These are phyloP conservation scores for Silurus asotus DNA, from an alignment of 2,113 vertebrate genomes.

Conservation along the genomic window DNA sequence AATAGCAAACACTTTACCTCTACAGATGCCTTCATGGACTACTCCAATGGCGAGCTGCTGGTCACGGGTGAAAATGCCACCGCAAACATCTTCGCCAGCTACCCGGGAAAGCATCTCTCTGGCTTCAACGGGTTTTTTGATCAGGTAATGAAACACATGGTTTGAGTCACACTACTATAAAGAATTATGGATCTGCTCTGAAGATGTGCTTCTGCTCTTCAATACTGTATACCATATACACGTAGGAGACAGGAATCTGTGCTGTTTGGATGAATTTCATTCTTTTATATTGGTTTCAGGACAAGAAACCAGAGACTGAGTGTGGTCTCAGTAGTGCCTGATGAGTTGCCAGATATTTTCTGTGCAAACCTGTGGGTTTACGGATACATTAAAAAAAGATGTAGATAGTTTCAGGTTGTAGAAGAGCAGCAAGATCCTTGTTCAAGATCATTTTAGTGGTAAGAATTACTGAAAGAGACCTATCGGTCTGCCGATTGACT, in stretches of 20 bases:
- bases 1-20: slow-evolving; percentile 40
- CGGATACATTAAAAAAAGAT: not conserved
- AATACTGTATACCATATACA: not conserved
- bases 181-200: not conserved
- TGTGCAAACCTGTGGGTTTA: not conserved
- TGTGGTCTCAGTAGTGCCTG: not conserved
- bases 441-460: too few relatives aligned
- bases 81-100: slow-evolving; percentile 92
- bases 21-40: slow-evolving; percentile 85
- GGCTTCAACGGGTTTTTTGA: slow-evolving; percentile 85
- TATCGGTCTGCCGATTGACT: too few relatives aligned
- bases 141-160: slow-evolving; percentile 74
- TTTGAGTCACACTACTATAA: not conserved
- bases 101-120: slow-evolving; percentile 84
- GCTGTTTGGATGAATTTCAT: not conserved
- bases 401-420: not conserved
- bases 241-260: not conserved
- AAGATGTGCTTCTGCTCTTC: not conserved
- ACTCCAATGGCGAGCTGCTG: slow-evolving; percentile 73
- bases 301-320: not conserved
- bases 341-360: not conserved
- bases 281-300: not conserved
- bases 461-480: too few relatives aligned
- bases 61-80: slow-evolving; percentile 86
- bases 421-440: too few relatives aligned